A percentile compares a stretch with the other conserved stretches of the same genome.
These are phyloP conservation scores for Meta bourneti DNA, from an alignment of 2,888 invertebrate species.

Conservation along the genomic window DNA sequence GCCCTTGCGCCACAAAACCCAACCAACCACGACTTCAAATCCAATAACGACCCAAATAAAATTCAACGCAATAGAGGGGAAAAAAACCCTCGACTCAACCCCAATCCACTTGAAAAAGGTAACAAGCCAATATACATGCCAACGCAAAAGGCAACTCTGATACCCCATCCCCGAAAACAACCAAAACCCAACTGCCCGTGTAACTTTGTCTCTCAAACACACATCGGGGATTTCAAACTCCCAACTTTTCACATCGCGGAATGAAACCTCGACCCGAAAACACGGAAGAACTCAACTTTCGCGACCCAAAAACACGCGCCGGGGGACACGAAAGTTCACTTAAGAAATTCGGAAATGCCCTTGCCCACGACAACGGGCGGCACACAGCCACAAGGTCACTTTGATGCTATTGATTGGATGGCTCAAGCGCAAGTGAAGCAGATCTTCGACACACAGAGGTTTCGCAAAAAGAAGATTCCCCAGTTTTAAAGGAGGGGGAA, in stretches of 20 bases:
- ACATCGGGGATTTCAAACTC: not conserved
- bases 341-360: conserved; percentile 50
- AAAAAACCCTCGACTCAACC: too few relatives aligned
- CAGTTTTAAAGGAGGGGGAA: not conserved
- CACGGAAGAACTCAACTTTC: not conserved
- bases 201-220: too few relatives aligned
- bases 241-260: not conserved
- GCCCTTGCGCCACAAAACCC: too few relatives aligned
- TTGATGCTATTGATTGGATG: conserved; percentile 66
- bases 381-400: conserved; percentile 58
- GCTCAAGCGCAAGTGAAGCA: conserved; percentile 20
- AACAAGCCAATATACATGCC: too few relatives aligned
- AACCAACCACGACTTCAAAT: too few relatives aligned
- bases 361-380: conserved; percentile 39
- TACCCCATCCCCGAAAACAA: too few relatives aligned
- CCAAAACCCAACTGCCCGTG: too few relatives aligned
- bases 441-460: not conserved
- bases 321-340: conserved; percentile 52
- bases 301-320: not conserved
- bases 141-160: too few relatives aligned
- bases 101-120: too few relatives aligned
- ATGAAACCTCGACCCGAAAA: too few relatives aligned
- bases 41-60: too few relatives aligned
- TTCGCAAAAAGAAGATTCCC: not conserved
- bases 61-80: too few relatives aligned